Conservation (phyloP, 2,797 vertebrate genomes). For the Artibeus lituratus region DNA sequence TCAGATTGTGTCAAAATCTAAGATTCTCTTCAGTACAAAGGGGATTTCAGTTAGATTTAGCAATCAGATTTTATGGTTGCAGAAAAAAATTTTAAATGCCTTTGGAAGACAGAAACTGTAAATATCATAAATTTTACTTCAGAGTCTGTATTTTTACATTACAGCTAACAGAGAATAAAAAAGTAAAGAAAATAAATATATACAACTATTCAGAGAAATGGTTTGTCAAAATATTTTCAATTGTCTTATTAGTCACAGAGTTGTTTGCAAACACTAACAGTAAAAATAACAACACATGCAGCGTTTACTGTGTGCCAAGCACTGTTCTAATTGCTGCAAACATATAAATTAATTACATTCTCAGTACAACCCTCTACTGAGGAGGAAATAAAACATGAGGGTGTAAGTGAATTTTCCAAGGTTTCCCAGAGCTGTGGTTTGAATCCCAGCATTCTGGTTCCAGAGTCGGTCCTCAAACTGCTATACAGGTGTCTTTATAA, state of each 20-base stretch:
- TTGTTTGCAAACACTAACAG: background rate
- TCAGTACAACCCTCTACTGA: background rate
- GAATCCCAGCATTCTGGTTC: background rate
- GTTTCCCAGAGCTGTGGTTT: background rate
- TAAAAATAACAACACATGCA: background rate
- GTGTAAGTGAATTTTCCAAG: background rate
- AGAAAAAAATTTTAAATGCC: background rate
- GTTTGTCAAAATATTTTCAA: background rate
- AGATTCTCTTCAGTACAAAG: background rate
- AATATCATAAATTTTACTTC: background rate
- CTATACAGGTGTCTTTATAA: background rate
- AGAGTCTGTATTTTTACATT: background rate
- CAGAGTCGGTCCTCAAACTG: background rate
- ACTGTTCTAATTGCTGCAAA: background rate
- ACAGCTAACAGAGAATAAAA: background rate
- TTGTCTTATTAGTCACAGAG: background rate
- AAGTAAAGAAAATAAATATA: background rate
- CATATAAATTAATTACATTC: background rate
- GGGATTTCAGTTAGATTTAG: background rate
- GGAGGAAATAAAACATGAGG: background rate
- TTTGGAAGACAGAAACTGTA: background rate
- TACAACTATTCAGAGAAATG: background rate
- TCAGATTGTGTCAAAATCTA: background rate
- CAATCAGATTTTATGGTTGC: background rate
- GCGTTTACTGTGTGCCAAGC: background rate